These are phyloP conservation scores for Atrichornis clamosus DNA, from an alignment of 2,113 vertebrate genomes.

Conservation along the genomic window DNA sequence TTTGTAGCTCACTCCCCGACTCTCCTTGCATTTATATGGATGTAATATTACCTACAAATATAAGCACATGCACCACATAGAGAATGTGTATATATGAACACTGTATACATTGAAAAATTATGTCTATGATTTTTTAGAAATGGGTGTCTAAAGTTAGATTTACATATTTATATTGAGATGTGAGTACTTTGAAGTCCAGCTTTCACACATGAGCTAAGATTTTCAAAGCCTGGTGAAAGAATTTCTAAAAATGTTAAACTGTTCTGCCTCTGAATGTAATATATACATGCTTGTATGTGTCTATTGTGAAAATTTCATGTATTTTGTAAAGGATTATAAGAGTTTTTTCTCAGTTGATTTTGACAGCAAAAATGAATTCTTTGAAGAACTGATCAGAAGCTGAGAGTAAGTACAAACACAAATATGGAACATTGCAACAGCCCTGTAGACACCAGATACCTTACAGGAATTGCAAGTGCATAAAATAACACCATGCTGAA, in stretches of 20 bases:
- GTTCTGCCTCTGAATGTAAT: neutral
- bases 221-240: constrained; percentile 8
- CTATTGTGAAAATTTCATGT: neutral
- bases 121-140: neutral
- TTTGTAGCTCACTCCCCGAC: neutral
- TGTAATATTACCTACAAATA: neutral
- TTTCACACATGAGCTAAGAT: neutral
- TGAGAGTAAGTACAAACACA: neutral
- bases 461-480: neutral
- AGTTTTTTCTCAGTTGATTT: neutral
- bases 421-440: neutral
- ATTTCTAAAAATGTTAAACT: constrained; percentile 24
- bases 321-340: neutral
- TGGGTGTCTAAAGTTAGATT: neutral
- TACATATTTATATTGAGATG: neutral
- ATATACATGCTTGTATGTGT: neutral
- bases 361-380: neutral
- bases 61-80: neutral
- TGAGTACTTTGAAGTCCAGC: constrained; percentile 6
- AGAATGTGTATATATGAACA: neutral
- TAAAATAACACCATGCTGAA: constrained; percentile 2
- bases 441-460: neutral
- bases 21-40: neutral
- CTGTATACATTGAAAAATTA: neutral
- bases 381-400: neutral